Evolutionary conservation across 2,888 invertebrate genomes (phyloP).

Genomic region (Proisotoma minuta): DNA sequence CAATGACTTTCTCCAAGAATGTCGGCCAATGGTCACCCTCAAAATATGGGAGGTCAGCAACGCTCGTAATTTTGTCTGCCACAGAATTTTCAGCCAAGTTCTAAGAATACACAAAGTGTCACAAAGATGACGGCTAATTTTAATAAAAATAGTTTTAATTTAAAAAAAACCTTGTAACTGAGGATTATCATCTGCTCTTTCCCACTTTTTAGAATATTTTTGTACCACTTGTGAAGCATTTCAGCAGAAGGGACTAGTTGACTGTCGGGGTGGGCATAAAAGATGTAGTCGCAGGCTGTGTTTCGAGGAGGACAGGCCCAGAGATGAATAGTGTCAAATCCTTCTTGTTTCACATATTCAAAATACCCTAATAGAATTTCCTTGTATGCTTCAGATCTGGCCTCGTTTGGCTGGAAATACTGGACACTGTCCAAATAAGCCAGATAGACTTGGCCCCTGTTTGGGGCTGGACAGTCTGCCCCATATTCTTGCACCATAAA

Average conservation of each 20-base stretch:
- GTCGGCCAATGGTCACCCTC: conserved; percentile 99
- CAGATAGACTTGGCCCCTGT: conserved; percentile 94
- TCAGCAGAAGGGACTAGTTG: conserved; percentile 99
- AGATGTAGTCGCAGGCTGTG: conserved; percentile 50
- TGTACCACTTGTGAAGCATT: conserved; percentile 98
- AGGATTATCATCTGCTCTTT: conserved; percentile 19
- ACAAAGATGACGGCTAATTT: neutral
- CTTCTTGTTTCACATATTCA: conserved; percentile 95
- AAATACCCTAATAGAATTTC: conserved; percentile 97
- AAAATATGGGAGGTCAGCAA: conserved; percentile 90
- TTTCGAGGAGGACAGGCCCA: conserved; percentile 96
- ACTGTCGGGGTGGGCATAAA: conserved; percentile 98
- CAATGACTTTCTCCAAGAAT: conserved; percentile 96
- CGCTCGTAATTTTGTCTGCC: conserved; percentile 90
- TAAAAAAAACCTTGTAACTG: conserved; percentile 18
- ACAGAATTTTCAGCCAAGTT: conserved; percentile 96
- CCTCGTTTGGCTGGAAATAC: conserved; percentile 95
- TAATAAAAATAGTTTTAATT: neutral
- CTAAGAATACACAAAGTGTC: conserved; percentile 50
- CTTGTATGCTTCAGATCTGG: conserved; percentile 96
- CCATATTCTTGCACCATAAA: conserved; percentile 99
- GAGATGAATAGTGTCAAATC: conserved; percentile 99
- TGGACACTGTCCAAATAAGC: conserved; percentile 99
- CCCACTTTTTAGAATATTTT: conserved; percentile 87
- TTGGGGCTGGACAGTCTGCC: conserved; percentile 89